Evolutionary conservation across 2,888 invertebrate genomes (phyloP).

Genomic region (Xestia xanthographa): DNA sequence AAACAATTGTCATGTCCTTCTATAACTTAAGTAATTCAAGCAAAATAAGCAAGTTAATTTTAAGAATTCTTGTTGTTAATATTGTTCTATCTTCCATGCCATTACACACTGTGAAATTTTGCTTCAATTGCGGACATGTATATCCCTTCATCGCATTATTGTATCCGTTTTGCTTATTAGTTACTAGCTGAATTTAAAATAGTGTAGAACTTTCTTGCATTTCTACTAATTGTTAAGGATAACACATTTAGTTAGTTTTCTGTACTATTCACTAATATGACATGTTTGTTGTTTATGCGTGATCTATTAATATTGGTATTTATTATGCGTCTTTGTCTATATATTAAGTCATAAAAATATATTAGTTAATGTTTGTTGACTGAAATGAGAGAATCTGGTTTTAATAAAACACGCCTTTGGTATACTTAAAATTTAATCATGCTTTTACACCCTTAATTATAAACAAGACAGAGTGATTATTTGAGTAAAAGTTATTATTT

Average conservation of each 20-base stretch:
- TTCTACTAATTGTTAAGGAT: neutral
- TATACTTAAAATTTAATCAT: neutral
- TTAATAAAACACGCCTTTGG: neutral
- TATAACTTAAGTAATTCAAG: neutral
- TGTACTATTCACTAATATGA: neutral
- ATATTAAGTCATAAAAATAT: neutral
- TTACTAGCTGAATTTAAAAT: neutral
- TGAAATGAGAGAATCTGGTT: slow-evolving; percentile 26
- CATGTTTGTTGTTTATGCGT: neutral
- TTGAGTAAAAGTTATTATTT: no score
- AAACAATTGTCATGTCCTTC: neutral
- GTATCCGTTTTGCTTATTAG: slow-evolving; percentile 4
- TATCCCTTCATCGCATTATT: no score
- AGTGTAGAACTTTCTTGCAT: slow-evolving; percentile 3
- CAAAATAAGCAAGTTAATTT: neutral
- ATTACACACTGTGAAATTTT: no score
- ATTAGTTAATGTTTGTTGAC: slow-evolving; percentile 7
- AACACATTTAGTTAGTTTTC: slow-evolving; percentile 1
- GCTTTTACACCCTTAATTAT: no score
- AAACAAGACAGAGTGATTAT: no score
- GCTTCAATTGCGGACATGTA: no score
- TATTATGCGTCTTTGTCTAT: neutral
- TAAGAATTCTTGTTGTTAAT: slow-evolving; percentile 22
- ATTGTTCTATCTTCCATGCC: neutral
- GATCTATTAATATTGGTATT: neutral